Evolutionary conservation across 2,888 invertebrate genomes (phyloP).

Genomic region (Pachycephus smyrnensis): DNA sequence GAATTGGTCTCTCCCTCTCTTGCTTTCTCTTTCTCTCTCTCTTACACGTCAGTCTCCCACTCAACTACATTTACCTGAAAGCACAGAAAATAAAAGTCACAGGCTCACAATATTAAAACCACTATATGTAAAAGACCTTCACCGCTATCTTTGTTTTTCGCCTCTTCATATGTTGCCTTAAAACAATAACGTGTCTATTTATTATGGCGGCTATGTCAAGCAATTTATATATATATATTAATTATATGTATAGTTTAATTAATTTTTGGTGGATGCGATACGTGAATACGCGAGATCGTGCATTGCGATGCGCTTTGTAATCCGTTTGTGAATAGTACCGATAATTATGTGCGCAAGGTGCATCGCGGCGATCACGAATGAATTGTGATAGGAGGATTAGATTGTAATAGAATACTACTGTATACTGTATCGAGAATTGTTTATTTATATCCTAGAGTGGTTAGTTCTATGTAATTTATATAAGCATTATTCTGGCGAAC

Average conservation of each 20-base stretch:
- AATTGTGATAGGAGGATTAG: slow-evolving; percentile 39
- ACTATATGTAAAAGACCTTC: neutral
- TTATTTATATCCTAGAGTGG: slow-evolving; percentile 32
- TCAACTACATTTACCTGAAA: neutral
- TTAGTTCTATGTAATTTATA: slow-evolving; percentile 34
- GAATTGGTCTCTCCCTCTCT: neutral
- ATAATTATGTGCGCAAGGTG: slow-evolving; percentile 26
- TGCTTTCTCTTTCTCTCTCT: too few relatives aligned
- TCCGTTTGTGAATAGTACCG: slow-evolving; percentile 31
- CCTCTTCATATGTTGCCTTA: neutral
- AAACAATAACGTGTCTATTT: neutral
- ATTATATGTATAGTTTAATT: neutral
- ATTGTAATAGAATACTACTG: slow-evolving; percentile 24
- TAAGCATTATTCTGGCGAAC: slow-evolving; percentile 26
- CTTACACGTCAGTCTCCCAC: neutral
- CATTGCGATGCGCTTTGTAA: slow-evolving; percentile 27
- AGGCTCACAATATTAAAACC: neutral
- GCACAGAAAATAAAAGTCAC: neutral
- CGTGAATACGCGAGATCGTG: slow-evolving; percentile 3
- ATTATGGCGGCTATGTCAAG: neutral
- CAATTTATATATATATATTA: neutral
- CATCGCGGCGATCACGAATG: slow-evolving; percentile 27
- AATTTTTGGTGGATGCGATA: neutral
- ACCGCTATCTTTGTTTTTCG: neutral
- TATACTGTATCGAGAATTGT: slow-evolving; percentile 22